phyloP scores from a whole-genome alignment of 2,888 invertebrate genomes.

The Zootermopsis nevadensis region DNA sequence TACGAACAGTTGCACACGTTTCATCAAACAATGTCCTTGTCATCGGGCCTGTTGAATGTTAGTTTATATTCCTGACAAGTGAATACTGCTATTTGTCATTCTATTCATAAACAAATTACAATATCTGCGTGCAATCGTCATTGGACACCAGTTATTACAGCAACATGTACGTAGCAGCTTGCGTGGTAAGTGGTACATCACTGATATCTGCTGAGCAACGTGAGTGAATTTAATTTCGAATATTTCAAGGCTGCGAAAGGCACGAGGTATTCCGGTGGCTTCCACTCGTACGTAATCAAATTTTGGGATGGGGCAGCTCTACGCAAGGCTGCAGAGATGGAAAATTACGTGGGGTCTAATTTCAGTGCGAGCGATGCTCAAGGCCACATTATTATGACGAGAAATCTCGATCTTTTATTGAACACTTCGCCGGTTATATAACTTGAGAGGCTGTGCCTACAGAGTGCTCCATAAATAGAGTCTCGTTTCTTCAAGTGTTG shows the following conservation, averaged over 20 bases:
- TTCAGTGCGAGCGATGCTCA: neutral
- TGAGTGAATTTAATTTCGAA: neutral
- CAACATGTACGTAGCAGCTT: too few species aligned
- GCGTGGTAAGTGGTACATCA: too few species aligned
- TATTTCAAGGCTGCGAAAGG: neutral
- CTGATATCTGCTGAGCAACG: neutral
- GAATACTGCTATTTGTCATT: too few species aligned
- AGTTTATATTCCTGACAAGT: too few species aligned
- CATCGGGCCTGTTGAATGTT: too few species aligned
- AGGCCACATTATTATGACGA: neutral
- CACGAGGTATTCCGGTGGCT: neutral
- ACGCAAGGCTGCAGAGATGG: neutral
- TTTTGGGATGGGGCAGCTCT: neutral
- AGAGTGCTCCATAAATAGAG: neutral
- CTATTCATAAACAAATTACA: too few species aligned
- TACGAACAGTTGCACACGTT: too few species aligned
- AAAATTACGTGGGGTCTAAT: conserved; percentile 6
- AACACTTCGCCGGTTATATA: neutral
- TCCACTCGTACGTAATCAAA: neutral
- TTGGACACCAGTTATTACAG: too few species aligned
- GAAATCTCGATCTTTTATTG: conserved; percentile 1
- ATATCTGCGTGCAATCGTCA: too few species aligned
- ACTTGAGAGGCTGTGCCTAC: neutral
- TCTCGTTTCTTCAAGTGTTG: neutral
- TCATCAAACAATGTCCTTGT: too few species aligned